These are phyloP conservation scores for Turritopsis dohrnii DNA, from an alignment of 30 jellyfish, hydroid and myxozoan genomes.

Conservation along the genomic window DNA sequence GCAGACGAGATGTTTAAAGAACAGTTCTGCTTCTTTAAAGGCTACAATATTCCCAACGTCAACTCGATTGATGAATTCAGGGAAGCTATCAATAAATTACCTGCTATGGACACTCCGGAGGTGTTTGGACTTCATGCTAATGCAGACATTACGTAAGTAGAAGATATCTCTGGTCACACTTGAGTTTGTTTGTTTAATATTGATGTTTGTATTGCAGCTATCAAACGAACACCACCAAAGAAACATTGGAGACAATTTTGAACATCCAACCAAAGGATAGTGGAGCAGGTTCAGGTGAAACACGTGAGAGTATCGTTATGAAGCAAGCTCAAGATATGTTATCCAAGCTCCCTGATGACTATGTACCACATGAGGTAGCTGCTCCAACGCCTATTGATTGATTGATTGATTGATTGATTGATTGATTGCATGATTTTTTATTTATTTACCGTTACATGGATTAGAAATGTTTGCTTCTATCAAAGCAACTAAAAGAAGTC, in stretches of 20 bases:
- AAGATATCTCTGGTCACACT: not conserved
- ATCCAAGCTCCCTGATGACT: constrained; percentile 71
- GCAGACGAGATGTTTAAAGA: constrained; percentile 78
- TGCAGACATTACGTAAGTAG: constrained; percentile 89
- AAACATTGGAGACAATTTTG: constrained; percentile 70
- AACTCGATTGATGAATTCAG: constrained; percentile 60
- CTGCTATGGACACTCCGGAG: constrained; percentile 94
- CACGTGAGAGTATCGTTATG: constrained; percentile 84
- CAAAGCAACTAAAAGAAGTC: too few relatives aligned
- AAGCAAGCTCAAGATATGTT: constrained; percentile 85
- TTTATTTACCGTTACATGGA: too few relatives aligned
- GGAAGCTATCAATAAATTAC: constrained; percentile 62
- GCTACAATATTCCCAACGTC: constrained; percentile 70
- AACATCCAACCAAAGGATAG: constrained; percentile 95
- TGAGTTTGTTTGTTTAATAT: not conserved
- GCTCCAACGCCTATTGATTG: not conserved
- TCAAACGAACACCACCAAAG: constrained; percentile 83
- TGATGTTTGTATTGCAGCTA: constrained; percentile 21
- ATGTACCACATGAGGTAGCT: constrained; percentile 78
- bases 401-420: too few relatives aligned
- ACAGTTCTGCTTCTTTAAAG: constrained; percentile 74
- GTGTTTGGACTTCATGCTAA: constrained; percentile 89
- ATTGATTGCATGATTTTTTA: too few relatives aligned
- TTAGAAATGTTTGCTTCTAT: too few relatives aligned
- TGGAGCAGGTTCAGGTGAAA: constrained; percentile 94